Evolutionary conservation across 2,113 vertebrate genomes (phyloP), one percentile per base, ranked within the genome.

Genomic region (Cacatua alba): DNA sequence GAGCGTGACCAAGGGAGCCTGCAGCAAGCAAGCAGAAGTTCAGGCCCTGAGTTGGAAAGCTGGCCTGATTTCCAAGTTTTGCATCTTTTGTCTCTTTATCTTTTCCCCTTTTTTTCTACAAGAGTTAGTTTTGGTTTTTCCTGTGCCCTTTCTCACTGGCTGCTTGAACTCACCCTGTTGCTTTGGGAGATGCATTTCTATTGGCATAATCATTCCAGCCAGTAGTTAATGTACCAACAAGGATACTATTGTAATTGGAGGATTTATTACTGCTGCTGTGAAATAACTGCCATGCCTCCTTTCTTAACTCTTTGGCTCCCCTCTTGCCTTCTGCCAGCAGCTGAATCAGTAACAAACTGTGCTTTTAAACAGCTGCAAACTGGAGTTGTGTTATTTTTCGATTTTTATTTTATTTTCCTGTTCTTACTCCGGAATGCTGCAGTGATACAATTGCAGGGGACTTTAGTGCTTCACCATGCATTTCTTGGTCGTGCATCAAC

Each of bases 161-260:
- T 82, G 57, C 75, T 87, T 95, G 88, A 94, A 75, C 82, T 82
- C 49, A 48, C 71, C 14, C 74, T 10, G 53, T 92, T 88, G 74
- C 72, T 90, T 77, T 94, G 86, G 90, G 85, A 96, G 79, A 91
- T 82, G 79, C n/a, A 11, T 86, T 95, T 95, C 81, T 92, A 25
- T 86, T 2, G 24, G 80, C 57, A 46, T 90, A 90, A 91, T 91
- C n/a, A 8, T 95, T 94, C 71, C 75, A 88, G 62, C 55, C 79
- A 82, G 91, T 95, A 25, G 2, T 91, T 97, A 96, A 80, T 85
- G 75, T 60, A 88, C 70, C 83, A 89, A 97, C 94, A 95, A 96
- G 87, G 89, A 77, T 85, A 46, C 77, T 69, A 62, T 97, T 97
- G 94, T 97, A 94, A 89, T 69, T 1, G 0, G 43, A 82, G 70